Conservation (phyloP, 2,797 vertebrate species). For the Dendrocincla tyrannina region DNA sequence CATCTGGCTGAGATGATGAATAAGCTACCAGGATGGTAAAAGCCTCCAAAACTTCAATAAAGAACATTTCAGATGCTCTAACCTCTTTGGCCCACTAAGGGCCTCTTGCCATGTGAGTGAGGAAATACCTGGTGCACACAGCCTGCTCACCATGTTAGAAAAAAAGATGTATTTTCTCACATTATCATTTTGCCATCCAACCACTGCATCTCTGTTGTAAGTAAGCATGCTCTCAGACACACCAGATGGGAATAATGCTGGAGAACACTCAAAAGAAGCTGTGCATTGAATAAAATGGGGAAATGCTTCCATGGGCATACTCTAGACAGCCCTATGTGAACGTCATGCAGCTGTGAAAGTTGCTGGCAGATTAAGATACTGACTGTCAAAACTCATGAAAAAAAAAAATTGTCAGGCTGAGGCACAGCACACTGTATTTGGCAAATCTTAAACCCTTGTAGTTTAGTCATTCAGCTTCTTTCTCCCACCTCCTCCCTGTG, state of each 20-base stretch:
- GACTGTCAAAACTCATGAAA: background rate
- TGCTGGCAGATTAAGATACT: background rate
- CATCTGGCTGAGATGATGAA: conserved; percentile 4
- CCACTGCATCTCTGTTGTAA: background rate
- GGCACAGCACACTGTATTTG: background rate
- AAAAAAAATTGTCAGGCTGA: conserved; percentile 16
- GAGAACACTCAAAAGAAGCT: background rate
- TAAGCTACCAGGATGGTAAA: background rate
- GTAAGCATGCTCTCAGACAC: background rate
- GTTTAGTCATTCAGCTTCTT: conserved; percentile 53
- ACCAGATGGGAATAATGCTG: background rate
- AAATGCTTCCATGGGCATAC: background rate
- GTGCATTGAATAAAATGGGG: background rate
- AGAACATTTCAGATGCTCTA: background rate
- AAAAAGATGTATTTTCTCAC: background rate
- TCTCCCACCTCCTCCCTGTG: conserved; percentile 38
- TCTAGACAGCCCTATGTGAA: background rate
- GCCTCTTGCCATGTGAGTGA: background rate
- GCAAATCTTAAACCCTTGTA: conserved; percentile 10
- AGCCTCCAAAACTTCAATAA: background rate
- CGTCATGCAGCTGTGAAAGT: background rate
- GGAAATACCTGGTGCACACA: background rate
- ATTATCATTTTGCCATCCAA: background rate
- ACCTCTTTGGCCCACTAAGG: background rate
- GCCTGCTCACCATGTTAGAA: background rate